Evolutionary conservation across 64 coral and sea anemone genomes (phyloP).

Genomic region (Astreopora myriophthalma): DNA sequence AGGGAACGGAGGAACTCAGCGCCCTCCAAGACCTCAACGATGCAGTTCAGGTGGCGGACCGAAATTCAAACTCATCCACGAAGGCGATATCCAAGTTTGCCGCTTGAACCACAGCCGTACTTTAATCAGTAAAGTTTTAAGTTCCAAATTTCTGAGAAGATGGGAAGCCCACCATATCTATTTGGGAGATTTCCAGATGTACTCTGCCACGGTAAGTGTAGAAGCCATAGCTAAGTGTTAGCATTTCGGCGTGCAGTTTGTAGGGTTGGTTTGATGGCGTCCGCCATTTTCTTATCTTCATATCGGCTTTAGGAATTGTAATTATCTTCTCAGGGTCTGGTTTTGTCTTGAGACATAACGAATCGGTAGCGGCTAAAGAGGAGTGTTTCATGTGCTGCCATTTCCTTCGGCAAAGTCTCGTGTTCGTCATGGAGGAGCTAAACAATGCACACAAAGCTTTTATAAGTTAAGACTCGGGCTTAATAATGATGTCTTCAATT

Average conservation of each 20-base stretch:
- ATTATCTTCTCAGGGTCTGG: not conserved
- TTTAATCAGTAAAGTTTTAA: conserved; percentile 98
- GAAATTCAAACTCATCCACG: conserved; percentile 98
- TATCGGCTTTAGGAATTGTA: not conserved
- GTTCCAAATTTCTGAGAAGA: conserved; percentile 97
- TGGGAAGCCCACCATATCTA: conserved; percentile 97
- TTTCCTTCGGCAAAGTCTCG: not conserved
- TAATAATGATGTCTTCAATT: not conserved
- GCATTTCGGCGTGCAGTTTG: not conserved
- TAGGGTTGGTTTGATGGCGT: not conserved
- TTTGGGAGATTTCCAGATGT: conserved; percentile 98
- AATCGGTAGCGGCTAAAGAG: not conserved
- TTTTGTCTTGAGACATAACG: not conserved
- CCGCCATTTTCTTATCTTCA: conserved; percentile 49
- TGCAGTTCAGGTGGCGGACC: conserved; percentile 87
- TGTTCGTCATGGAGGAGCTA: not conserved
- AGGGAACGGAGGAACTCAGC: conserved; percentile 61
- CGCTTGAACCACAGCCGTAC: conserved; percentile 98
- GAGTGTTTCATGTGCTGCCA: not conserved
- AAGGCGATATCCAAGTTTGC: conserved; percentile 99
- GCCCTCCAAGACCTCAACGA: conserved; percentile 71
- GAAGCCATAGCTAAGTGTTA: not conserved
- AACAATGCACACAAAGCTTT: not conserved
- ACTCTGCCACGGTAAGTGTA: conserved; percentile 91
- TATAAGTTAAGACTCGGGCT: no score